phyloP scores from a whole-genome alignment of 2,888 invertebrate genomes.

The Cistogaster globosa region DNA sequence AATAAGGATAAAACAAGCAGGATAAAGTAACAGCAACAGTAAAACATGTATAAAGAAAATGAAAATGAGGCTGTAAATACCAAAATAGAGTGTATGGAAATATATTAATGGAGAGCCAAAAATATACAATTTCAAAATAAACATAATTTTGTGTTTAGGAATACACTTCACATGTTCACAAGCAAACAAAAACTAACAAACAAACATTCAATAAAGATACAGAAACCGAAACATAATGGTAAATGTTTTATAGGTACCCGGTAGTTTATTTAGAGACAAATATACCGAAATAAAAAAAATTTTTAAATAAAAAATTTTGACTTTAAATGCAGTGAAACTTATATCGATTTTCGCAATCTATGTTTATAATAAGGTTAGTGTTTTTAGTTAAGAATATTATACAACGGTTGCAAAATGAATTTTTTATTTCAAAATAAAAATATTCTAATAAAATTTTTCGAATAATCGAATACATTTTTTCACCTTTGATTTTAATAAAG shows the following conservation, averaged over 20 bases:
- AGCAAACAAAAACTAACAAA: neutral
- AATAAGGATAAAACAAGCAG: conserved; percentile 46
- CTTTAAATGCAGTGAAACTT: too few species aligned
- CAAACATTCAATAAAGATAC: conserved; percentile 15
- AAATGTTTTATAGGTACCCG: neutral
- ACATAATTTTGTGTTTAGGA: conserved; percentile 39
- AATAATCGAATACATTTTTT: neutral
- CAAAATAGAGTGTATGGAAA: neutral
- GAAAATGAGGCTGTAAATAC: neutral
- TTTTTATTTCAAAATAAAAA: neutral
- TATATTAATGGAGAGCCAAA: neutral
- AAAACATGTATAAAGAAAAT: conserved; percentile 10
- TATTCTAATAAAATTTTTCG: neutral
- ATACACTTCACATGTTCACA: neutral
- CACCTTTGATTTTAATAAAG: too few species aligned
- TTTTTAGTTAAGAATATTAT: too few species aligned
- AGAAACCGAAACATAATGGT: neutral
- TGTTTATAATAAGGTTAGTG: too few species aligned
- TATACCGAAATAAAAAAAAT: too few species aligned
- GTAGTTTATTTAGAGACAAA: neutral
- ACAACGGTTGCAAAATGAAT: neutral
- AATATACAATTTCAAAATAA: conserved; percentile 44
- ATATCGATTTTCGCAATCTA: too few species aligned
- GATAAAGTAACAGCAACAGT: conserved; percentile 13
- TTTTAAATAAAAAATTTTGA: too few species aligned